Evolutionary conservation across 1,140 invertebrate genomes (phyloP), one percentile per base, ranked within the genome.

Genomic region (Zophobas morio): DNA sequence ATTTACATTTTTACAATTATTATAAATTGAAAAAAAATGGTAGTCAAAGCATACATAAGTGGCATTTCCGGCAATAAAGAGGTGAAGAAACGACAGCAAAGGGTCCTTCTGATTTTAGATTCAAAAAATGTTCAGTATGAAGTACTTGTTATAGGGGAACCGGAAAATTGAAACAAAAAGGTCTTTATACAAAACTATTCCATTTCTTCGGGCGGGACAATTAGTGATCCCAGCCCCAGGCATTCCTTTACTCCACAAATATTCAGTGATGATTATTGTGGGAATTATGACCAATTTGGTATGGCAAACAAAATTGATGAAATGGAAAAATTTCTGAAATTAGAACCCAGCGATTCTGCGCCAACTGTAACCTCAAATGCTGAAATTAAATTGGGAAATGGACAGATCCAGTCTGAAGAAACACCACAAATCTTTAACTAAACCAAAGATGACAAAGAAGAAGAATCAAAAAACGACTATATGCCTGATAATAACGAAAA

Each of bases 241-340:
- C 86, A 88, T 80, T 87, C 89, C 42, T 87, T 97, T 80, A 96
- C 96, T 66, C 97, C 97, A 72, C 97, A 98, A 88, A 90, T 99
- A 80, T 99, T 98, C 85, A 96, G 96, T 84, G 96, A 96, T 74
- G 92, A 94, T 34, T 98, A 98, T 85, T 97, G 96, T 86, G 96
- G 96, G 82, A 96, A 98, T 87, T 98, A 96, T 88, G 95, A 97
- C 86, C 93, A 93, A 80, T 98, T 98, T 89, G 94, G 96, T 86
- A 88, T 95, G 84, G 94, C 96, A 47, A 95, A 97, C 89, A 96
- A 98, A 91, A 92, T 94, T 80, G 95, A 98, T 85, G 93, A 93
- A 82, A 88, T 98, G 83, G 94, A 97, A 87, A 91, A 93, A 82
- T 98, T 98, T 86, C 85, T 94, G 6, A 94, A 94, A 88, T 84